phyloP scores from a whole-genome alignment of 2,888 invertebrate species.

The Colostygia pectinataria region DNA sequence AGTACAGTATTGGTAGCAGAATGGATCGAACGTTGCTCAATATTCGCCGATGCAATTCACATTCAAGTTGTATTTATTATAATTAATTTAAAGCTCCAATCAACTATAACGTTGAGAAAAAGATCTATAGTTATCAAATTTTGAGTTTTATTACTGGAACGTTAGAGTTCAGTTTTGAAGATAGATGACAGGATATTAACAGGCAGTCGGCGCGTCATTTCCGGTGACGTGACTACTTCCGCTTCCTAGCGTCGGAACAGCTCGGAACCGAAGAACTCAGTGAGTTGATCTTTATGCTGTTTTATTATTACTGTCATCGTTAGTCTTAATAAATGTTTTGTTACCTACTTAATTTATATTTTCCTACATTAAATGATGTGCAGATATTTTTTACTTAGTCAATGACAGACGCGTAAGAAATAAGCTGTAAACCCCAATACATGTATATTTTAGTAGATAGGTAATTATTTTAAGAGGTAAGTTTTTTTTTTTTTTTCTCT shows the following conservation, averaged over 20 bases:
- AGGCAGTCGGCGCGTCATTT: slow-evolving; percentile 62
- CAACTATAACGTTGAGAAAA: neutral
- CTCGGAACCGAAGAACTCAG: no score
- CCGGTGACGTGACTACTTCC: slow-evolving; percentile 66
- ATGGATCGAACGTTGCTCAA: neutral
- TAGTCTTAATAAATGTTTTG: no score
- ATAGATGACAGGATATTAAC: slow-evolving; percentile 57
- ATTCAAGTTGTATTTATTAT: neutral
- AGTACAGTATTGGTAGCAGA: neutral
- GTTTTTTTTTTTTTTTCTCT: no score
- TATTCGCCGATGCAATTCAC: neutral
- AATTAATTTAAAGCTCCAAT: neutral
- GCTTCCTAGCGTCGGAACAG: slow-evolving; percentile 43
- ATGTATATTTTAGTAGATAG: no score
- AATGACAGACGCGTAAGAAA: no score
- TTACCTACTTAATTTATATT: no score
- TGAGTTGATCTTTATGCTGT: slow-evolving; percentile 21
- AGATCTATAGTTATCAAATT: neutral
- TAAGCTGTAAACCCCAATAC: no score
- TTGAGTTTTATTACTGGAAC: neutral
- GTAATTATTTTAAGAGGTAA: no score
- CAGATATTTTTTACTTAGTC: no score
- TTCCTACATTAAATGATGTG: no score
- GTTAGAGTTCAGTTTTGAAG: slow-evolving; percentile 10
- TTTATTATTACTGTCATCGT: no score